Percentiles rank a stretch among this genome's conserved stretches.
These are phyloP conservation scores for Nesogale talazaci DNA, from an alignment of 2,113 vertebrate genomes.

Conservation along the genomic window DNA sequence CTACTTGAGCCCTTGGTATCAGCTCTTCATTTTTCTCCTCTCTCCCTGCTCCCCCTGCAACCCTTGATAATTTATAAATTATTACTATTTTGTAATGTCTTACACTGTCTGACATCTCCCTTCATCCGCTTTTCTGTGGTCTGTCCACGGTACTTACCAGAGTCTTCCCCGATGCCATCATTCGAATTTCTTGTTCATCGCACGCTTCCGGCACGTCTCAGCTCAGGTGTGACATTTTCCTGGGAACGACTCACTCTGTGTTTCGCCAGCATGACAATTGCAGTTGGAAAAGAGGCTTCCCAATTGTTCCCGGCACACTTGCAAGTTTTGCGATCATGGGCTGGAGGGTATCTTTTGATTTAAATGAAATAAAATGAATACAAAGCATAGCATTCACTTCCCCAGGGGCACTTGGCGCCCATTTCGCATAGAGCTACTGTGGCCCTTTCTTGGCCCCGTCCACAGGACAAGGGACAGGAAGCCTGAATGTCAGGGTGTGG, in stretches of 20 bases:
- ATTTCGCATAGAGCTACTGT: neutral
- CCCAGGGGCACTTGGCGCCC: neutral
- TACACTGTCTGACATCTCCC: no score
- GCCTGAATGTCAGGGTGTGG: neutral
- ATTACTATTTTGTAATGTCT: no score
- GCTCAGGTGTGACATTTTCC: neutral
- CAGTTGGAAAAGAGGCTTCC: neutral
- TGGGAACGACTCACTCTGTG: neutral
- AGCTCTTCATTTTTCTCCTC: no score
- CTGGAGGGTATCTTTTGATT: neutral
- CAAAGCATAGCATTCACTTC: neutral
- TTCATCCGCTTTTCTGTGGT: no score
- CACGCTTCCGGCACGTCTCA: neutral
- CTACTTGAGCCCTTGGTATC: no score
- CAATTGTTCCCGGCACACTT: neutral
- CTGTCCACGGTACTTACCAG: no score
- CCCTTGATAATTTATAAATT: no score
- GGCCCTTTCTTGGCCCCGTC: neutral
- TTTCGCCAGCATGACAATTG: neutral
- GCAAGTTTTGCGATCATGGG: neutral
- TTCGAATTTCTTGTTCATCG: neutral
- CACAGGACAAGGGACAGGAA: neutral
- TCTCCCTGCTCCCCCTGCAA: no score
- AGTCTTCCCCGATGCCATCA: no score
- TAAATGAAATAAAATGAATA: neutral